Evolutionary conservation across 2,888 invertebrate species (phyloP).

Genomic region (Campoletis raptor): DNA sequence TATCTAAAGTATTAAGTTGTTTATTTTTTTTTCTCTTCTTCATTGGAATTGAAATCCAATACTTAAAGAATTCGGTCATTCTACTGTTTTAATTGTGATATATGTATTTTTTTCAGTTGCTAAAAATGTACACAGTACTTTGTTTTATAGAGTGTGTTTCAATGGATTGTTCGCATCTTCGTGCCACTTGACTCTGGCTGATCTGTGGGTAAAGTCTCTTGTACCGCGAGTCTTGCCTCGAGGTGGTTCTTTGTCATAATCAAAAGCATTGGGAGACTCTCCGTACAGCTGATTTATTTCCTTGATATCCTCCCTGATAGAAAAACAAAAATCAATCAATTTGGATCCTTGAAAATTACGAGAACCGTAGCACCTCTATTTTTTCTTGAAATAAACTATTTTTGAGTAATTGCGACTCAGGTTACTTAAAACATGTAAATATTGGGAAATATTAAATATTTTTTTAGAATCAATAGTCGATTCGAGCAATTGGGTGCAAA

Average conservation of each 20-base stretch:
- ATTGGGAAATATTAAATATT: background rate
- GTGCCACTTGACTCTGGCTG: conserved; percentile 92
- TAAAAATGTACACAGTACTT: background rate
- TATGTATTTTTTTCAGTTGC: background rate
- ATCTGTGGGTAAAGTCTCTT: conserved; percentile 92
- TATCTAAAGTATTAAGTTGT: background rate
- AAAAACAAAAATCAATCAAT: background rate
- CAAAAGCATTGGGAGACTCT: conserved; percentile 88
- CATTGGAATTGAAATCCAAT: background rate
- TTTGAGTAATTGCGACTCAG: background rate
- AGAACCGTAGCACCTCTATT: background rate
- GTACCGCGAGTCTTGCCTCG: conserved; percentile 94
- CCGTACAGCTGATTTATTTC: conserved; percentile 90
- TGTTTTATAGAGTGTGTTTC: conserved; percentile 89
- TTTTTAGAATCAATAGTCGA: background rate
- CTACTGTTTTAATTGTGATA: background rate
- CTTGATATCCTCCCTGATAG: conserved; percentile 89
- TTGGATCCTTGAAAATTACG: background rate
- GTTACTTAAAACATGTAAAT: background rate
- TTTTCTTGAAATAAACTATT: background rate
- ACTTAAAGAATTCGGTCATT: background rate
- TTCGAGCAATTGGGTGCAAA: background rate
- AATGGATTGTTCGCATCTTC: conserved; percentile 90
- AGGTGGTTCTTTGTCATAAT: conserved; percentile 91
- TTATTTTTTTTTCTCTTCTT: background rate